These are phyloP conservation scores for Dasypogon diadema DNA, from an alignment of 2,888 invertebrate genomes.

Conservation along the genomic window DNA sequence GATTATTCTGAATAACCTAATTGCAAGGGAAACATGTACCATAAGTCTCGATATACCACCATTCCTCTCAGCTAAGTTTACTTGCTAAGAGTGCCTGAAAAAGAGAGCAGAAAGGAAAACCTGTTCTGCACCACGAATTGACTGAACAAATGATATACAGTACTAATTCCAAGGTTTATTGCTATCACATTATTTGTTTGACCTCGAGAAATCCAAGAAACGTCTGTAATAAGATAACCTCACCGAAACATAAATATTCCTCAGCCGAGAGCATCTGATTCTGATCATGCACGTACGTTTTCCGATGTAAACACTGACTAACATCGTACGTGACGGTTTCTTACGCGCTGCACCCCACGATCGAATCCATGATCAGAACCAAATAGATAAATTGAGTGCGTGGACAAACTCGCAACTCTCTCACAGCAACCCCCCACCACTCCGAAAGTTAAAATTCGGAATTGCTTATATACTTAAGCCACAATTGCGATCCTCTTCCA, in stretches of 20 bases:
- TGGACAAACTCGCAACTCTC: neutral
- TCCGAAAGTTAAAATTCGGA: neutral
- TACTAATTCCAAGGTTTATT: neutral
- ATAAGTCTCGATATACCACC: too few species aligned
- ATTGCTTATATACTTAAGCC: constrained; percentile 8
- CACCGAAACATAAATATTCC: neutral
- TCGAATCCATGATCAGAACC: constrained; percentile 17
- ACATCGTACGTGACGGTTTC: constrained; percentile 12
- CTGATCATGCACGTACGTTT: constrained; percentile 4
- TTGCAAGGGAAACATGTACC: too few species aligned
- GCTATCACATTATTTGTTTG: neutral
- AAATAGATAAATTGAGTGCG: neutral
- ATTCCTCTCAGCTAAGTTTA: too few species aligned
- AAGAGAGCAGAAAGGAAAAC: too few species aligned
- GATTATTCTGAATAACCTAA: neutral
- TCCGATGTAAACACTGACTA: neutral
- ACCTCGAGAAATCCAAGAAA: constrained; percentile 5
- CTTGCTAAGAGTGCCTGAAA: too few species aligned
- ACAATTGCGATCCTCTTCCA: constrained; percentile 14
- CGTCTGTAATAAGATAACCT: neutral
- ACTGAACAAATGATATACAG: neutral
- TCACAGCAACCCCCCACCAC: constrained; percentile 10
- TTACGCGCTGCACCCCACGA: neutral
- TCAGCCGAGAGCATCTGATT: neutral
- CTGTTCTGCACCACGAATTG: neutral